Evolutionary conservation across 2,113 vertebrate genomes (phyloP), one percentile per base, ranked within the genome.

Genomic region (Thymallus thymallus): DNA sequence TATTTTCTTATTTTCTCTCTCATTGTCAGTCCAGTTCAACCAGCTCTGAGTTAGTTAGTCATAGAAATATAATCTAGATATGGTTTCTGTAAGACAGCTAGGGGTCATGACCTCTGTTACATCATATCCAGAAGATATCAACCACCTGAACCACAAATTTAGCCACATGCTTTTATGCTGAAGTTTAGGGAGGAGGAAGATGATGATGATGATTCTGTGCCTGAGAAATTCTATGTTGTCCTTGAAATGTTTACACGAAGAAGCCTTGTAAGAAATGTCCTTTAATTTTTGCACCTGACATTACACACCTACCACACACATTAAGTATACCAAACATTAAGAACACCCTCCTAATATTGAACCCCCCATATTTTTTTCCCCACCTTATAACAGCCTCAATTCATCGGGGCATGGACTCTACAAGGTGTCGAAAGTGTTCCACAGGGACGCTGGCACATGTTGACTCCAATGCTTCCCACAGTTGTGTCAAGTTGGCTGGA

Each of bases 241-340:
- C 84, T 88, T 75, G 35, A 87, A 83, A 81, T 83, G 88, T 92
- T 90, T 89, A 92, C 88, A 90, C 80, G 76, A 88, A 85, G 87
- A 88, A 87, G 81, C 72, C 84, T 80, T 82, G 70, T 85, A 85
- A 60, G 72, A 79, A 80, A 63, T 13, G 73, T 72, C 32, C 70
- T 63, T 45, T 67, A 18, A 18, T 22, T 75, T 26, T 67, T 83
- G 70, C 55, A 74, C 73, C 58, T 32, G 68, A 46, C 76, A 82
- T 82, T 65, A 71, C 63, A 69, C 45, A 75, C 71, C 68, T 6
- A 67, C 68, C 5, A 67, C 81, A 75, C 68, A 82, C 60, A 69
- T 26, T 48, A 77, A 58, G 63, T 48, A 16, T 56, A 55, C 9
- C 35, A 41, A 41, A 41, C 9, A 41, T 41, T 41, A 41, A 9